Base-by-base conservation (phyloP, 2,888 invertebrate species). In the Cheilosia urbana region DNA sequence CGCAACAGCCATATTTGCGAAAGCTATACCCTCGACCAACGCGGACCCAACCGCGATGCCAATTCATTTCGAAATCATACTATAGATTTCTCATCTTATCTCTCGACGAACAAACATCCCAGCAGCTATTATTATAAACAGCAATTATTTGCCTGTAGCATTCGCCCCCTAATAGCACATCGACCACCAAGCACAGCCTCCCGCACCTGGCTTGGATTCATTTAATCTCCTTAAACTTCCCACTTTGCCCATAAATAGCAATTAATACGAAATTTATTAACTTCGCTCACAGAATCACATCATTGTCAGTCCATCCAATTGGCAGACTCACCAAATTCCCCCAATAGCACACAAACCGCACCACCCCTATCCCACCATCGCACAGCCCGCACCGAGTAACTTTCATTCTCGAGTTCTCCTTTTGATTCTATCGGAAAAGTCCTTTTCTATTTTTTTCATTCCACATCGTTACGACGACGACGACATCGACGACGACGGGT, bases 261-360 rank as follows among this genome's bases (percentile, higher is more conserved):
- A 62, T 62, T 62, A 40, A 72, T 49, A 27, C 72, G 37, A 40
- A 62, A 62, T 51, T 60, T 60, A 72, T 72, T 72, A 72, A 40
- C 73, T 62, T 63, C 21, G 11, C 62, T 15, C n/a, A 17, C 15
- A 27, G 49, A 71, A 49, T 60, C 15, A 27, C 34, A 72, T 62
- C 58, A 60, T 71, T 60, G 71, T 51, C 51, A 51, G 51, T 60
- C 37, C 24, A 73, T 63, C 53, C 55, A 63, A 71, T 71, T 60
- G 49, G 21, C 47, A 24, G 47, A 42, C 62, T 73, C 42, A 21
- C 45, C 17, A 45, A 21, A 73, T 53, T 53, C 53, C 42, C 53
- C 6, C 49, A 55, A 21, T 21, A 63, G 30, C 63, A 62, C 21
- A 51, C 19, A 53, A 51, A 51, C 19, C 21, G 37, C 21, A 42